Conservation (phyloP, 2,888 invertebrate species). For the Eulithis testata region DNA sequence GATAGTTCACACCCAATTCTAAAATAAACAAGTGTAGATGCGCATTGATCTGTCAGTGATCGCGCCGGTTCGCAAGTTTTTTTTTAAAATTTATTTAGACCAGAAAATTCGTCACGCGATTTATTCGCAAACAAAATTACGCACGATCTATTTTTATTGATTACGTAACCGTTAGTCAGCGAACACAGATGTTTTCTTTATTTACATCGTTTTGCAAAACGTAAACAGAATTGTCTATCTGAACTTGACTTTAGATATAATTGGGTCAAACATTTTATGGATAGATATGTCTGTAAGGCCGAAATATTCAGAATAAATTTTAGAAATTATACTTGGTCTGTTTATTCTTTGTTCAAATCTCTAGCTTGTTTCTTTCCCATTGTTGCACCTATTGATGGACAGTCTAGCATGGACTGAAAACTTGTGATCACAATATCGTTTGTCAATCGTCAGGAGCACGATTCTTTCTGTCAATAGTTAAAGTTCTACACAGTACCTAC, state of each 20-base stretch:
- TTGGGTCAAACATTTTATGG: background rate
- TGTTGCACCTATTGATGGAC: too few species aligned
- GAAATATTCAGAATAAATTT: too few species aligned
- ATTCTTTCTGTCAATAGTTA: too few species aligned
- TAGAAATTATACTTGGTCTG: too few species aligned
- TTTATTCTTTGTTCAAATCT: too few species aligned
- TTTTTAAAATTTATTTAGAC: constrained; percentile 13
- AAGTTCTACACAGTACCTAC: background rate
- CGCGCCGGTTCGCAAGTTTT: constrained; percentile 1
- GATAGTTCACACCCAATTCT: constrained; percentile 2
- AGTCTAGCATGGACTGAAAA: too few species aligned
- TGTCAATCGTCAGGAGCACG: too few species aligned
- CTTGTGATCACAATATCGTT: too few species aligned
- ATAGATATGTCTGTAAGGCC: background rate
- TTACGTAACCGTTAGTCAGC: constrained; percentile 6
- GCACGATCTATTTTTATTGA: constrained; percentile 15
- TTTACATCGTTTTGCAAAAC: constrained; percentile 6
- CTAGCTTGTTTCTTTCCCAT: too few species aligned
- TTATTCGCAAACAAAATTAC: constrained; percentile 20
- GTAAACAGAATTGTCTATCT: background rate
- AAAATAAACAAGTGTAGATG: constrained; percentile 11
- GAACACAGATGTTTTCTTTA: constrained; percentile 11
- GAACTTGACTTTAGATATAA: constrained; percentile 1
- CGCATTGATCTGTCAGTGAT: constrained; percentile 17
- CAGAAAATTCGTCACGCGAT: constrained; percentile 8